These are phyloP conservation scores for Drosophila mojavensis DNA, from an alignment of 1,140 invertebrate species.

Conservation along the genomic window DNA sequence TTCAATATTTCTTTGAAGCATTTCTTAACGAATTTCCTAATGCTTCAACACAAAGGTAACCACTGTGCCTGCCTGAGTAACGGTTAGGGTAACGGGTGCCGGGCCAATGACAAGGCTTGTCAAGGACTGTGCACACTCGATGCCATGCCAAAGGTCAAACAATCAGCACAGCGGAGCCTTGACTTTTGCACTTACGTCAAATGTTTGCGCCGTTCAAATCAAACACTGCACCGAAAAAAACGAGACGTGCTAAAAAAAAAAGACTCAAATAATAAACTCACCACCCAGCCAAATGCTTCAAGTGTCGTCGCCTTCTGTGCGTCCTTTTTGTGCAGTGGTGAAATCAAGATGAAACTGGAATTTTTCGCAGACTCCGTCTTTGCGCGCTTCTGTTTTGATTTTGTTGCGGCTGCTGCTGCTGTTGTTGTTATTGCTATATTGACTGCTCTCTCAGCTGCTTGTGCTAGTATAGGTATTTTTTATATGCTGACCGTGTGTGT, in stretches of 20 bases:
- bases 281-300: constrained; percentile 51
- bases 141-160: constrained; percentile 67
- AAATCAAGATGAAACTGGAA: constrained; percentile 46
- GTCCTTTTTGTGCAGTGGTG: constrained; percentile 49
- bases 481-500: constrained; percentile 10
- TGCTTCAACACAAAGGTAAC: too few relatives aligned
- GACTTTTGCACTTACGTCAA: constrained; percentile 75
- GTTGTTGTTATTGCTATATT: constrained; percentile 29
- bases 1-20: constrained; percentile 12
- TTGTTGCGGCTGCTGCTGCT: constrained; percentile 24
- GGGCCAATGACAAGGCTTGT: constrained; percentile 38
- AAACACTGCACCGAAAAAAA: constrained; percentile 23
- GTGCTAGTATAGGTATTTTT: constrained; percentile 48
- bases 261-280: constrained; percentile 44
- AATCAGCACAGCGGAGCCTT: constrained; percentile 62
- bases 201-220: constrained; percentile 45
- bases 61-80: background rate
- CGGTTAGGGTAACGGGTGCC: background rate
- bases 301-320: constrained; percentile 45
- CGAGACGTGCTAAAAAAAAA: background rate
- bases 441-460: constrained; percentile 45
- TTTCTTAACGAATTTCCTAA: background rate
- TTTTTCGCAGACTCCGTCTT: constrained; percentile 26
- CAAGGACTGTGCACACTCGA: constrained; percentile 64
- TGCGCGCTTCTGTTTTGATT: constrained; percentile 43